Base-by-base conservation (phyloP, 2,113 vertebrate genomes). In the Perca schrenkii region DNA sequence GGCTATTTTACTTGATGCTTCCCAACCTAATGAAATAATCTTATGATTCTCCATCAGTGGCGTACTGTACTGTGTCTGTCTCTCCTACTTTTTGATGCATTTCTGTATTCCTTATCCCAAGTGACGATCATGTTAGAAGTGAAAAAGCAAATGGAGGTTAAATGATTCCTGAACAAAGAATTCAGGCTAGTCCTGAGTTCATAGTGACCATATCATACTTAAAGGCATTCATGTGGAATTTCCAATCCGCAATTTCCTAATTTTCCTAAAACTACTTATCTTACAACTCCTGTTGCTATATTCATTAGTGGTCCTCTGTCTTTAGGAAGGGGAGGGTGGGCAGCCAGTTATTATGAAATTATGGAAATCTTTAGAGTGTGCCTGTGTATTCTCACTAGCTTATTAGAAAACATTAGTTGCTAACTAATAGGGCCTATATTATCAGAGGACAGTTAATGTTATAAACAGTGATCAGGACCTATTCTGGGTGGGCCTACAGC, bases 401-500 rank as follows among this genome's bases (percentile, higher is more conserved):
- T 46, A 54, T 49, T 47, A 49, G 57, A 62, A 69, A 75, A 11
- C 57, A 57, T 16, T 7, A 66, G 15, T 7, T 8, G 25, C 7
- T 34, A 11, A 62, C 14, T 43, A 49, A 34, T 43, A 43, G 8
- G 40, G 10, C 40, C 10, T 56, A 28, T 11, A 28, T 53, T 8
- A 60, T 52, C 12, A 28, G 16, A 34, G 25, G 49, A 19, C 73
- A 19, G 49, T 19, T 5, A 4, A 43, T 63, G 60, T 25, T 53
- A 57, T n/a, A 43, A 79, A 43, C 34, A 79, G 58, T 17, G 49
- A 36, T 19, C 25, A 57, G 73, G 36, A 28, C 11, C 50, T 1
- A 21, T 12, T 70, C 57, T 22, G 46, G 65, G 74, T 22, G 46
- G 65, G 80, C 67, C 80, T 62, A 10, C 43, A 28, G 15, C 21